Evolutionary conservation across 1,140 invertebrate genomes (phyloP).

Genomic region (Gyrodactylus salaris): DNA sequence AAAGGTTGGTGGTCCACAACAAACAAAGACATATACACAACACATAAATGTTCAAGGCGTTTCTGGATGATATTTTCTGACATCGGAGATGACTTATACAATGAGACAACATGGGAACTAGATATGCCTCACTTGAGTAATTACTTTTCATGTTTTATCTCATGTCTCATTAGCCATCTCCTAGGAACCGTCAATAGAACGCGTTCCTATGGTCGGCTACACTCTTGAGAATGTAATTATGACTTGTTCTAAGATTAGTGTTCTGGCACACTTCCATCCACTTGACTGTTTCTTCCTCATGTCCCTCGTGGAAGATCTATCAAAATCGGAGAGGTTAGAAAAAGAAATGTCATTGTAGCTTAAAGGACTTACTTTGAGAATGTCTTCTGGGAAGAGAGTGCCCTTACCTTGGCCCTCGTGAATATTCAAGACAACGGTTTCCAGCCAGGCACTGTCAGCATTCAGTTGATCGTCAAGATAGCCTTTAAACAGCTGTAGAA

Average conservation of each 20-base stretch:
- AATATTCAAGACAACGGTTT: constrained; percentile 43
- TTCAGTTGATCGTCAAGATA: constrained; percentile 86
- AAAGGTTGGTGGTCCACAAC: too few relatives aligned
- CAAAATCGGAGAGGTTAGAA: background rate
- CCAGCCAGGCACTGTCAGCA: constrained; percentile 77
- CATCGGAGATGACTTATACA: too few relatives aligned
- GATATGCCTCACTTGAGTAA: too few relatives aligned
- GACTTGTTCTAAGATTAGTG: constrained; percentile 2
- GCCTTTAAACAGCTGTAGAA: constrained; percentile 32
- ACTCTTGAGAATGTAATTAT: constrained; percentile 1
- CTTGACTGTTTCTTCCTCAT: constrained; percentile 1
- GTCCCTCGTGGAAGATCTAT: background rate
- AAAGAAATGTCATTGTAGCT: background rate
- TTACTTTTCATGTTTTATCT: too few relatives aligned
- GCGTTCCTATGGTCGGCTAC: background rate
- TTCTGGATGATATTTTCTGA: too few relatives aligned
- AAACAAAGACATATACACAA: too few relatives aligned
- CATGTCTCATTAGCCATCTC: background rate
- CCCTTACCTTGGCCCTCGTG: background rate
- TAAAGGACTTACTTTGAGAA: background rate
- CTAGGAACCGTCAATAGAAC: background rate
- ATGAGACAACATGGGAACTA: too few relatives aligned
- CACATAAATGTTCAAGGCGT: too few relatives aligned
- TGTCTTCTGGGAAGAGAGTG: background rate
- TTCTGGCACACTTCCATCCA: constrained; percentile 5